phyloP scores from a whole-genome alignment of 2,113 vertebrate species.

The Myiozetetes cayanensis region DNA sequence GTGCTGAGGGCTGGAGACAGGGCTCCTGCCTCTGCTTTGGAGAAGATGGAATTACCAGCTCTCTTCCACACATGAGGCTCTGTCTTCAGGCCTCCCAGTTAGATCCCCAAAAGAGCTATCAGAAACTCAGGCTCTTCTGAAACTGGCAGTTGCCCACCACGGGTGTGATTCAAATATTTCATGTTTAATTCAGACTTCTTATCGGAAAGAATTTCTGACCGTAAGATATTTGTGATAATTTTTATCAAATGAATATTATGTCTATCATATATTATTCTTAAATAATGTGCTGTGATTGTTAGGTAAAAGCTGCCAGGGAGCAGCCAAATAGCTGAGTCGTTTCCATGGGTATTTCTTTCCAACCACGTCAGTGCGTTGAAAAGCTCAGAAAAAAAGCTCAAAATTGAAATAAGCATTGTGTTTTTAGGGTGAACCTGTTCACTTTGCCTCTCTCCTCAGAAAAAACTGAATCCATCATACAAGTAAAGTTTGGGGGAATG shows the following conservation, averaged over 20 bases:
- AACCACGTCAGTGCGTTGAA: background rate
- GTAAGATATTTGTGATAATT: background rate
- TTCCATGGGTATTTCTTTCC: background rate
- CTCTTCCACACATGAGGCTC: background rate
- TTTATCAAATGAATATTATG: background rate
- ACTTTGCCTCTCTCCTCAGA: background rate
- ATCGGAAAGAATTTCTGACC: background rate
- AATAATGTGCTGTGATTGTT: background rate
- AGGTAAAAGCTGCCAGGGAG: background rate
- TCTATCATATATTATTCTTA: background rate
- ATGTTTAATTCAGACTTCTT: background rate
- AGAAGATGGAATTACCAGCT: background rate
- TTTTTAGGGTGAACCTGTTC: background rate
- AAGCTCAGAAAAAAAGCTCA: background rate
- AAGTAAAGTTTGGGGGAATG: background rate
- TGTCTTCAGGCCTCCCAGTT: background rate
- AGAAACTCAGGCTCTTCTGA: background rate
- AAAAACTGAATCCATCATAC: background rate
- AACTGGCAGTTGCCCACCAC: background rate
- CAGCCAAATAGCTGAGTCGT: background rate
- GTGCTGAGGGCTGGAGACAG: background rate
- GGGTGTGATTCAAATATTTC: background rate
- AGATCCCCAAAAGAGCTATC: background rate
- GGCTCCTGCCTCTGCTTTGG: background rate
- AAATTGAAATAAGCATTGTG: background rate